These are phyloP conservation scores for Rhopalosiphum nymphaeae DNA, from an alignment of 2,888 invertebrate genomes.

Conservation along the genomic window DNA sequence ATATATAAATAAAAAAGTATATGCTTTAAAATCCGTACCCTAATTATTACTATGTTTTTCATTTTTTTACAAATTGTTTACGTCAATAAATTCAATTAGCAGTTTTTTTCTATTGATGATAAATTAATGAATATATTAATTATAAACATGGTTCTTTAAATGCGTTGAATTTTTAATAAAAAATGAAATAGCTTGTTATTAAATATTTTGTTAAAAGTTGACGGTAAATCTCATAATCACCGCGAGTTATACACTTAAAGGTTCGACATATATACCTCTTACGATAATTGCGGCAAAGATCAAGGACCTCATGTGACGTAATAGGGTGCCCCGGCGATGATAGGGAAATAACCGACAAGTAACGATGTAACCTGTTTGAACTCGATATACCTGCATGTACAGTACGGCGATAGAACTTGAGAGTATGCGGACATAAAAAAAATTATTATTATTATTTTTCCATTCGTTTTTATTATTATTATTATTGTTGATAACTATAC, in stretches of 20 bases:
- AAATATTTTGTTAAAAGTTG: neutral
- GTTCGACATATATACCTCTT: neutral
- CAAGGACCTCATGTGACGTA: constrained; percentile 61
- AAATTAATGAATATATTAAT: neutral
- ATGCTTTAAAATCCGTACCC: no score
- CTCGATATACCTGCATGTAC: neutral
- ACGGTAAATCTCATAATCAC: neutral
- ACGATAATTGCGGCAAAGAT: constrained; percentile 37
- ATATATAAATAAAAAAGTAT: no score
- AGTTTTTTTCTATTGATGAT: neutral
- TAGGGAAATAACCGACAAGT: constrained; percentile 46
- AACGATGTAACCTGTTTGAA: constrained; percentile 58
- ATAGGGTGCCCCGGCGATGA: constrained; percentile 39
- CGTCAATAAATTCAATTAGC: neutral
- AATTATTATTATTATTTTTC: constrained; percentile 26
- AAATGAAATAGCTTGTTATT: neutral
- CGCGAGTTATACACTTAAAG: neutral
- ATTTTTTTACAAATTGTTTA: neutral
- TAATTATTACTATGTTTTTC: neutral
- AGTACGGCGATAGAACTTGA: neutral
- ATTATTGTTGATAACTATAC: constrained; percentile 6
- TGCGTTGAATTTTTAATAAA: neutral
- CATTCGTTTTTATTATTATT: constrained; percentile 20
- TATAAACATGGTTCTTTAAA: neutral
- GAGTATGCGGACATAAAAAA: neutral